These are phyloP conservation scores for Zaprionus vittiger DNA, from an alignment of 1,140 invertebrate genomes.

Conservation along the genomic window DNA sequence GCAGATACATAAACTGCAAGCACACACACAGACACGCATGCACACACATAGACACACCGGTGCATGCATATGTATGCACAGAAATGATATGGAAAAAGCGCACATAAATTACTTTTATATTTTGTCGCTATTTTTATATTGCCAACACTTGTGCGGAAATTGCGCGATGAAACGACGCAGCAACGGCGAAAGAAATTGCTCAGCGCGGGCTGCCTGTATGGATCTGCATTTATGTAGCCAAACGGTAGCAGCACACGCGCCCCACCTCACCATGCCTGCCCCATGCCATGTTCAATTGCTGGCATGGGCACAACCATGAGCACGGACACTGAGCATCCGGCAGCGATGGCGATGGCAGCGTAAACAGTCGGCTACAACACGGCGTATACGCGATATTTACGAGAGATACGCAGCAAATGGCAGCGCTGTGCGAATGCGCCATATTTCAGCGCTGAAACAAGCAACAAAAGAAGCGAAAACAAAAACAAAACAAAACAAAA, in stretches of 20 bases:
- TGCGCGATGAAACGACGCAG: conserved; percentile 73
- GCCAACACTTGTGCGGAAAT: conserved; percentile 82
- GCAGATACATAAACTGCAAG: conserved; percentile 23
- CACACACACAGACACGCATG: neutral
- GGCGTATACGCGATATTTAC: conserved; percentile 70
- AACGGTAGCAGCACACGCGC: conserved; percentile 53
- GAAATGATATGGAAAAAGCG: conserved; percentile 76
- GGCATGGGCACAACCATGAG: neutral
- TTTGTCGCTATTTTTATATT: conserved; percentile 83
- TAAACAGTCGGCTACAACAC: conserved; percentile 17
- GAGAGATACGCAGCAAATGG: conserved; percentile 61
- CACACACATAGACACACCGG: neutral
- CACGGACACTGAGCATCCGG: conserved; percentile 21
- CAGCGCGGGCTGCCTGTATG: conserved; percentile 23
- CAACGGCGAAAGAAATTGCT: conserved; percentile 67
- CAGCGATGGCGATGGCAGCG: neutral
- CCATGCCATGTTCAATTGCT: neutral
- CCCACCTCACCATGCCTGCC: neutral
- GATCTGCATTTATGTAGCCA: conserved; percentile 66
- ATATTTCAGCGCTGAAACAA: conserved; percentile 66
- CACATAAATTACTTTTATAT: conserved; percentile 83
- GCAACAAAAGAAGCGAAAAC: conserved; percentile 23
- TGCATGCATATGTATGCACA: conserved; percentile 43
- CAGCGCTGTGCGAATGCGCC: conserved; percentile 45
- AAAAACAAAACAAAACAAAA: conserved; percentile 19